These are phyloP conservation scores for Drosophila ironensis DNA, from an alignment of 1,140 invertebrate species.

Conservation along the genomic window DNA sequence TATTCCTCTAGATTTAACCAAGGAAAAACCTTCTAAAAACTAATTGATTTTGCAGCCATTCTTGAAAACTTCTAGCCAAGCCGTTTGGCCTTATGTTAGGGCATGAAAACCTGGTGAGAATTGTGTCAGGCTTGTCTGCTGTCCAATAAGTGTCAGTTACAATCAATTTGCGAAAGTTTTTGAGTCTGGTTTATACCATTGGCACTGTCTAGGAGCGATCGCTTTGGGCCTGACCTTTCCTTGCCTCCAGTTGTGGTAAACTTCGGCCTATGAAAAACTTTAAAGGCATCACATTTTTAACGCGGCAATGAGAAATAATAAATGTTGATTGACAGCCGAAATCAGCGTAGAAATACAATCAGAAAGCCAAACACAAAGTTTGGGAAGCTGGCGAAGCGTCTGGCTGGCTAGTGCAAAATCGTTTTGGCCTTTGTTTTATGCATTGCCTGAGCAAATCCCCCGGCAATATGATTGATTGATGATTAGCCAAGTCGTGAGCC, in stretches of 20 bases:
- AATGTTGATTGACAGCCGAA: conserved; percentile 55
- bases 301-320: no score
- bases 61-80: no score
- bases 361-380: conserved; percentile 9
- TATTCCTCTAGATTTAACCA: no score
- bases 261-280: background rate
- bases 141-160: conserved; percentile 68
- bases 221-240: conserved; percentile 3
- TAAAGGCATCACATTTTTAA: conserved; percentile 9
- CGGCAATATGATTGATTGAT: conserved; percentile 67
- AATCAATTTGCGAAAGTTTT: conserved; percentile 52
- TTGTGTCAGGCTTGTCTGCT: conserved; percentile 36
- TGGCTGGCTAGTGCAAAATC: conserved; percentile 12
- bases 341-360: conserved; percentile 18
- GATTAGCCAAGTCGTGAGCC: conserved; percentile 45
- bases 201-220: background rate
- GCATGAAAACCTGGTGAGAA: background rate
- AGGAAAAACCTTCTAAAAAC: no score
- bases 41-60: no score
- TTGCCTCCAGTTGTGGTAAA: background rate
- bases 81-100: background rate
- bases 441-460: conserved; percentile 34
- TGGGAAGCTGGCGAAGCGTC: conserved; percentile 20
- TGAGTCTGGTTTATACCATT: conserved; percentile 18
- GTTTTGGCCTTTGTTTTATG: conserved; percentile 46